Percentiles rank a stretch among this genome's conserved stretches.
Conservation (phyloP, 1,140 invertebrate species). For the Diploscapter pachys region DNA sequence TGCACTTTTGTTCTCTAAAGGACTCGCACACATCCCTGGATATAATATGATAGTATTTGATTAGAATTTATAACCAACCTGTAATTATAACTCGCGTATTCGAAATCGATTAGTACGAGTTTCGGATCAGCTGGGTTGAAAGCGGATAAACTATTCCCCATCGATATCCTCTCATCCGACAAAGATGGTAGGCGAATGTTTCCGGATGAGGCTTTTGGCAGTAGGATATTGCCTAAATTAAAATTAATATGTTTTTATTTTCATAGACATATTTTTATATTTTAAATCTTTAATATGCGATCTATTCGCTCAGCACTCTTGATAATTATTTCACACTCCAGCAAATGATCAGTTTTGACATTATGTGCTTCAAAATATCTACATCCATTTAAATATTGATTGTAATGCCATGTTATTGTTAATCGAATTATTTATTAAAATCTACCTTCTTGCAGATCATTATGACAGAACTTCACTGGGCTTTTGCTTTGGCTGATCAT, state of each 20-base stretch:
- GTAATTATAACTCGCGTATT: conserved; percentile 58
- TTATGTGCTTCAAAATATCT: no score
- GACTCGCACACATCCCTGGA: no score
- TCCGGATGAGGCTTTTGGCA: conserved; percentile 56
- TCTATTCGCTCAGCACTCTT: no score
- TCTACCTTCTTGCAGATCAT: conserved; percentile 88
- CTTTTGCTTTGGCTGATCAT: conserved; percentile 45
- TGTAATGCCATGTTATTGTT: no score
- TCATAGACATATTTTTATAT: no score
- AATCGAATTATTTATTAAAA: background rate
- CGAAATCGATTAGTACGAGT: conserved; percentile 56
- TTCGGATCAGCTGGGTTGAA: conserved; percentile 57
- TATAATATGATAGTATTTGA: no score
- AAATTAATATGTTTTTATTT: no score
- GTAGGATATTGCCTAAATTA: conserved; percentile 48
- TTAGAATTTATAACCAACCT: conserved; percentile 29
- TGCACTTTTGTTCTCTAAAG: no score
- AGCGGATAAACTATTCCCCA: conserved; percentile 45
- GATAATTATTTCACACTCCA: no score
- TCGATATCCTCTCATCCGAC: conserved; percentile 34
- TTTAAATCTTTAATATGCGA: no score
- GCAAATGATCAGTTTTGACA: no score
- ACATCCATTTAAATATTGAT: no score
- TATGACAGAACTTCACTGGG: conserved; percentile 92
- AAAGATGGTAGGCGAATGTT: conserved; percentile 54